Conservation (phyloP, 2,797 vertebrate species). For the Dendrocincla fuliginosa region DNA sequence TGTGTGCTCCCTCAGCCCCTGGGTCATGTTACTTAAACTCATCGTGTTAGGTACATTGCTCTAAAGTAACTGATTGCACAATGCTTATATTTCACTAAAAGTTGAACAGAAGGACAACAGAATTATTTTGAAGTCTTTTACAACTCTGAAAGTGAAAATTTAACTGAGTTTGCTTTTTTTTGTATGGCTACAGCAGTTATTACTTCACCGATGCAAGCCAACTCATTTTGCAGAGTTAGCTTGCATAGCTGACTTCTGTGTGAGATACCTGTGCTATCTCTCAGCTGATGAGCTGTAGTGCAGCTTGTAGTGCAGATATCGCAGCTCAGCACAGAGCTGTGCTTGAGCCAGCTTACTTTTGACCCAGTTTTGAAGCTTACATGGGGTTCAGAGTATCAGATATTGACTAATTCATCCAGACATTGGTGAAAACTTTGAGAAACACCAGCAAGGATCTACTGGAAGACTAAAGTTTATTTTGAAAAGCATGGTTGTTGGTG, state of each 20-base stretch:
- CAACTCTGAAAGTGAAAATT: background rate
- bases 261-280: background rate
- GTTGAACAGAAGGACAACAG: background rate
- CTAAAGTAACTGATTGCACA: background rate
- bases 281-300: background rate
- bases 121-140: background rate
- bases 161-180: background rate
- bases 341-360: background rate
- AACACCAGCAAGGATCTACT: background rate
- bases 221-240: background rate
- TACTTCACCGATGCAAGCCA: background rate
- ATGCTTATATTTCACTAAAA: background rate
- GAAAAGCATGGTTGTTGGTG: background rate
- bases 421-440: background rate
- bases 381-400: background rate
- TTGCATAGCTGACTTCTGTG: background rate
- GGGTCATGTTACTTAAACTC: background rate
- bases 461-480: conserved; percentile 26
- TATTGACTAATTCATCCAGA: background rate
- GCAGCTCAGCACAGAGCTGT: background rate
- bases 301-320: background rate
- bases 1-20: background rate
- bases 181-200: background rate
- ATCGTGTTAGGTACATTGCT: background rate
- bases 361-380: background rate